Conservation (phyloP, 2,113 vertebrate genomes). For the Holacanthus passer region DNA sequence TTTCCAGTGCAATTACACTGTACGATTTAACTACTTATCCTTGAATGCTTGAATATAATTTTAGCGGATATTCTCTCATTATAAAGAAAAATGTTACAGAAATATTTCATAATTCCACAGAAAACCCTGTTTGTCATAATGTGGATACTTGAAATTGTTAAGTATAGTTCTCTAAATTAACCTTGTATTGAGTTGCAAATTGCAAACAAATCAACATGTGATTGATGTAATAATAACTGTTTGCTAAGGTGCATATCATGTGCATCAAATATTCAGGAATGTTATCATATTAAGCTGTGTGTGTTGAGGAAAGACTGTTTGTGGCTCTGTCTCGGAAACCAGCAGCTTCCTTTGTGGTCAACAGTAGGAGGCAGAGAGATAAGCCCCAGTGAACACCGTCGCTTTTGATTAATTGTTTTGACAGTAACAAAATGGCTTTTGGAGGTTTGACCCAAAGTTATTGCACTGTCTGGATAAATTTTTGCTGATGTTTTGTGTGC, state of each 20-base stretch:
- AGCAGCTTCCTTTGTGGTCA: slow-evolving; percentile 38
- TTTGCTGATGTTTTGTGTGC: background rate
- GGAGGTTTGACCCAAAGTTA: background rate
- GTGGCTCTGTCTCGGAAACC: slow-evolving; percentile 23
- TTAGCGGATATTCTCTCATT: background rate
- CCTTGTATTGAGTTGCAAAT: background rate
- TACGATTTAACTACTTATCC: background rate
- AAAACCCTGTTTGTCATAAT: background rate
- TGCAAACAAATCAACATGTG: background rate
- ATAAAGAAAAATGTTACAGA: background rate
- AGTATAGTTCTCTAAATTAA: background rate
- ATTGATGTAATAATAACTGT: background rate
- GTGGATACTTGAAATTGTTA: too few relatives aligned
- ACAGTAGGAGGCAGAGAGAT: background rate
- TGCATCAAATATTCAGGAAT: background rate
- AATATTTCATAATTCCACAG: background rate
- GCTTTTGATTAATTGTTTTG: background rate
- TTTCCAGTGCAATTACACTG: background rate
- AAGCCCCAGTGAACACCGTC: background rate
- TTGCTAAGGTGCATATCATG: background rate
- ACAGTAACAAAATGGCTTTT: slow-evolving; percentile 20
- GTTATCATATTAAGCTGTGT: background rate
- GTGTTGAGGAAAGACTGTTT: slow-evolving; percentile 7
- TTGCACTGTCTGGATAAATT: background rate
- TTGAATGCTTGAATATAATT: background rate